Conservation (phyloP, 2,113 vertebrate genomes). For the Mesembrinibis cayennensis region DNA sequence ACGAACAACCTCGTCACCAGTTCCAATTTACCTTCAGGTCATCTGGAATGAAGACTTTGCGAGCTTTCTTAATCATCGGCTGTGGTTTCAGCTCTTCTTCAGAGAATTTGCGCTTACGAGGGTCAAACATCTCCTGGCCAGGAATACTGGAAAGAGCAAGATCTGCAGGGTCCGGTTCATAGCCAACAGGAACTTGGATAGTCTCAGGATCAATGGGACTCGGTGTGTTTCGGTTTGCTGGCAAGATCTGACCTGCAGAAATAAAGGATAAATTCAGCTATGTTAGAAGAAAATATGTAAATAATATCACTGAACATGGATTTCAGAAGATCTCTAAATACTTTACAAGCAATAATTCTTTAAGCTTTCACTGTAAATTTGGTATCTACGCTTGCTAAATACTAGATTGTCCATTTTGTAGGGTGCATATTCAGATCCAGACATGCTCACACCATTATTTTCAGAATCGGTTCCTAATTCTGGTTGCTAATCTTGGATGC, state of each 20-base stretch:
- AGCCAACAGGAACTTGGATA: conserved; percentile 91
- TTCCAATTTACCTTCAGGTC: conserved; percentile 94
- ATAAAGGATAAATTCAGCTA: background rate
- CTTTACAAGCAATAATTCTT: background rate
- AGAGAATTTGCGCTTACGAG: conserved; percentile 94
- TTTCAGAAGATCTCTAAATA: background rate
- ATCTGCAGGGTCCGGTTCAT: conserved; percentile 94
- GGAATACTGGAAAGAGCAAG: conserved; percentile 97
- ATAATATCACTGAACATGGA: background rate
- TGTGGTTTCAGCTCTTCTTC: conserved; percentile 97
- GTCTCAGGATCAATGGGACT: conserved; percentile 96
- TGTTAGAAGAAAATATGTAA: background rate
- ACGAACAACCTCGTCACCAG: conserved; percentile 63
- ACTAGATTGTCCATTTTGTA: background rate
- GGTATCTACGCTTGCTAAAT: background rate
- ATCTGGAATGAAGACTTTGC: conserved; percentile 96
- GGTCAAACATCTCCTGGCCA: conserved; percentile 98
- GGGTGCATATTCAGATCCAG: background rate
- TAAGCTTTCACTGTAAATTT: background rate
- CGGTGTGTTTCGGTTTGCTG: conserved; percentile 87
- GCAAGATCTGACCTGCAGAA: conserved; percentile 79
- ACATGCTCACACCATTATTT: background rate
- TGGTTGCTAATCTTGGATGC: background rate
- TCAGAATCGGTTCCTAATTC: background rate
- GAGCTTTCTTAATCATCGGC: conserved; percentile 99